phyloP scores from a whole-genome alignment of 30 jellyfish, hydroid and myxozoan genomes.

The Catostylus mosaicus region DNA sequence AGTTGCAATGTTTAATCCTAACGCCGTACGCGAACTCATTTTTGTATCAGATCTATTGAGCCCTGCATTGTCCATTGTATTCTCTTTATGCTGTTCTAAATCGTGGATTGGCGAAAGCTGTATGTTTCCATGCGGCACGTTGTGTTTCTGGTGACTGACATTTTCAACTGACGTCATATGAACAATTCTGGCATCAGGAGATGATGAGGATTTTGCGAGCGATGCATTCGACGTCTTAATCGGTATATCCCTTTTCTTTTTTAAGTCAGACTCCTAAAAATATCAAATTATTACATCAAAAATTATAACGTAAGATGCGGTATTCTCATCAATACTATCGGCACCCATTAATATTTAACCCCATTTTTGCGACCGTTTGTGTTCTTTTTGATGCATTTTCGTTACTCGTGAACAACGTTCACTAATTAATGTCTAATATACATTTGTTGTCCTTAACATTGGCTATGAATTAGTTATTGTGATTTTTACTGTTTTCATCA shows the following conservation, averaged over 20 bases:
- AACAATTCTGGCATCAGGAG: slow-evolving; percentile 63
- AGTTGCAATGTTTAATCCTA: slow-evolving; percentile 65
- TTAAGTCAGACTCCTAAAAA: slow-evolving; percentile 31
- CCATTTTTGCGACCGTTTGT: no score
- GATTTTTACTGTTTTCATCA: neutral
- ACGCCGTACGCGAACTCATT: slow-evolving; percentile 65
- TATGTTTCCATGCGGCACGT: slow-evolving; percentile 34
- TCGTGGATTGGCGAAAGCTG: slow-evolving; percentile 70
- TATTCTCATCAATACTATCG: no score
- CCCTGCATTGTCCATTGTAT: slow-evolving; percentile 5
- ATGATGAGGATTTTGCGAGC: slow-evolving; percentile 43
- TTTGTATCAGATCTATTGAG: slow-evolving; percentile 80
- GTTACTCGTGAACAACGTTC: no score
- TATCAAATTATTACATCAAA: no score
- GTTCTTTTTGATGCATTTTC: no score
- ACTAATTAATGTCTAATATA: no score
- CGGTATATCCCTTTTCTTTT: slow-evolving; percentile 45
- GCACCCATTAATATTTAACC: no score
- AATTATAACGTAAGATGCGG: no score
- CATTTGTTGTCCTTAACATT: no score
- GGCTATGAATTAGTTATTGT: no score
- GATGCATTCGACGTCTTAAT: slow-evolving; percentile 40
- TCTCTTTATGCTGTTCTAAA: slow-evolving; percentile 53
- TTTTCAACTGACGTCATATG: slow-evolving; percentile 35
- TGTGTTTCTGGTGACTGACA: slow-evolving; percentile 44